Percentiles rank a stretch among this genome's conserved stretches.
Evolutionary conservation across 1,140 invertebrate species (phyloP).

Genomic region (Drosophila arizonae): DNA sequence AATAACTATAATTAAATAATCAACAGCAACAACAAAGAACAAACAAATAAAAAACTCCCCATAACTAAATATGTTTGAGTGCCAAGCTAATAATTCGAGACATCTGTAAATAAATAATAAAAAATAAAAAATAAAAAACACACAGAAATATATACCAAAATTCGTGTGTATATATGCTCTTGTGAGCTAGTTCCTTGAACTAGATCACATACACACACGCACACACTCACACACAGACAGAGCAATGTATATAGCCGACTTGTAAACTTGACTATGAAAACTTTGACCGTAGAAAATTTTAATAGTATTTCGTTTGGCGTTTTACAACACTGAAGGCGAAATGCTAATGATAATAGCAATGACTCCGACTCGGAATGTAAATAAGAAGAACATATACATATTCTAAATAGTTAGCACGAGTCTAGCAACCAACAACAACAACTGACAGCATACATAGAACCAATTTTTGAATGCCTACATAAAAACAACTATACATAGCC

Average conservation of each 20-base stretch:
- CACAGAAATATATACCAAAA: constrained; percentile 5
- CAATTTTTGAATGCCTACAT: constrained; percentile 65
- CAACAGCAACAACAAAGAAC: background rate
- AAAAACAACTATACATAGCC: constrained; percentile 56
- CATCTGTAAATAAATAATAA: constrained; percentile 59
- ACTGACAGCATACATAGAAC: constrained; percentile 58
- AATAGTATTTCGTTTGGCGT: constrained; percentile 7
- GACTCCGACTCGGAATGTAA: constrained; percentile 19
- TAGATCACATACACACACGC: background rate
- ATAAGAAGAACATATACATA: constrained; percentile 10
- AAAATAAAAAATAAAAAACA: constrained; percentile 25
- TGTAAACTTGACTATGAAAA: constrained; percentile 11
- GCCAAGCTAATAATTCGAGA: constrained; percentile 80
- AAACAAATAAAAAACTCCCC: background rate
- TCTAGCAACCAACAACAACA: constrained; percentile 30
- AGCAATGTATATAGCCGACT: constrained; percentile 17
- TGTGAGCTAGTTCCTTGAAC: constrained; percentile 6
- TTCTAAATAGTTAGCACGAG: constrained; percentile 6
- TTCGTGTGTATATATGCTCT: background rate
- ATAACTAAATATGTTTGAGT: constrained; percentile 75
- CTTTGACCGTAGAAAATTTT: constrained; percentile 6
- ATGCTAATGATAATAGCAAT: background rate
- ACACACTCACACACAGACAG: too few species aligned
- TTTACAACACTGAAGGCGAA: constrained; percentile 6
- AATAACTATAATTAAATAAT: constrained; percentile 41